Percentiles rank a stretch among this genome's conserved stretches.
Conservation (phyloP, 2,888 invertebrate species). For the Drosophila kuntzei region DNA sequence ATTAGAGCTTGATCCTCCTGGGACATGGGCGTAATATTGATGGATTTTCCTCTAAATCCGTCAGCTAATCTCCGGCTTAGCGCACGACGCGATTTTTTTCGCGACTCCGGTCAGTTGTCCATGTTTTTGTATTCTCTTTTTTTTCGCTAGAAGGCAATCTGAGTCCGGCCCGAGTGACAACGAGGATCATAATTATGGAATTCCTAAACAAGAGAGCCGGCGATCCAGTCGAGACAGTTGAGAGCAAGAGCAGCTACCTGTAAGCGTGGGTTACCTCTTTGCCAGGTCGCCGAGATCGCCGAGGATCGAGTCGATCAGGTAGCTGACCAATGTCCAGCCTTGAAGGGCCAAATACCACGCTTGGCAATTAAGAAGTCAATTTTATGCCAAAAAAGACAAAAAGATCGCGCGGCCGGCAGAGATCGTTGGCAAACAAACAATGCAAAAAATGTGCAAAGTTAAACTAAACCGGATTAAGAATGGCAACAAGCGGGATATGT, state of each 20-base stretch:
- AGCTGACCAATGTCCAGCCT: conserved; percentile 32
- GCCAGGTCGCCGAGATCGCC: conserved; percentile 19
- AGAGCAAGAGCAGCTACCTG: conserved; percentile 58
- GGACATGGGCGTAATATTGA: conserved; percentile 79
- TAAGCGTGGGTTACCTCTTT: conserved; percentile 73
- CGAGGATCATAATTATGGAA: conserved; percentile 82
- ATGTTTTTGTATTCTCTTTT: conserved; percentile 45
- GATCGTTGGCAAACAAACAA: conserved; percentile 53
- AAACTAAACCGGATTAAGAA: conserved; percentile 81
- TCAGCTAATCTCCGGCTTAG: conserved; percentile 71
- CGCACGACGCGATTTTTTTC: conserved; percentile 72
- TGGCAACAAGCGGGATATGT: conserved; percentile 39
- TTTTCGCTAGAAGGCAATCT: conserved; percentile 67
- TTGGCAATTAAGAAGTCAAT: conserved; percentile 81
- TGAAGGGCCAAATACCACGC: conserved; percentile 45
- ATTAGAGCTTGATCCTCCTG: conserved; percentile 76
- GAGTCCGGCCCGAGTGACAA: conserved; percentile 39
- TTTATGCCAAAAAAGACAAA: conserved; percentile 65
- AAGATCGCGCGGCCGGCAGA: conserved; percentile 36
- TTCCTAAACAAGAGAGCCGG: conserved; percentile 73
- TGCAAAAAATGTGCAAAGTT: conserved; percentile 75
- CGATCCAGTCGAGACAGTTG: conserved; percentile 5
- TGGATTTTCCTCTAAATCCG: conserved; percentile 82
- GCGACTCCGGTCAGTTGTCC: conserved; percentile 42
- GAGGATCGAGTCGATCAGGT: conserved; percentile 12